Evolutionary conservation across 2,888 invertebrate genomes (phyloP), one percentile per base, ranked within the genome.

Genomic region (Psococerastis gibbosa): DNA sequence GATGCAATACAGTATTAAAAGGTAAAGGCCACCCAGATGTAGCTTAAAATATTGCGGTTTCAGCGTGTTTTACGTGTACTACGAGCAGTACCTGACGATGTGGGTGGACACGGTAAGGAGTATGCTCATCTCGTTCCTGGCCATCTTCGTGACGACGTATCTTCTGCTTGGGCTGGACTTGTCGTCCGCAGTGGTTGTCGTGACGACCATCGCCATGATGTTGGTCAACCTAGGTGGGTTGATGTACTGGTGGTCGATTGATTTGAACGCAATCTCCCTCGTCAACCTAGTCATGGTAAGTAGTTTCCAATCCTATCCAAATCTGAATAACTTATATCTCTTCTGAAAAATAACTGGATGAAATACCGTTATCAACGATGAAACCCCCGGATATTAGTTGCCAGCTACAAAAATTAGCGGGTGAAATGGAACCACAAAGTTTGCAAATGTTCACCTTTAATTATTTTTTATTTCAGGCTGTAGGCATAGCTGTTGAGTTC

Each of bases 401-500:
- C n/a, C 32, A 4, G 9, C 8, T 16, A 16, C 9, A 13, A 16
- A 35, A 52, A 49, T 45, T 17, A 5, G 23, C n/a, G n/a, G n/a
- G n/a, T n/a, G n/a, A n/a, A n/a, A n/a, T n/a, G n/a, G n/a, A n/a
- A n/a, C n/a, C n/a, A n/a, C n/a, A n/a, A n/a, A n/a, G n/a, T n/a
- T n/a, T n/a, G n/a, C n/a, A n/a, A n/a, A n/a, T n/a, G n/a, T n/a
- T n/a, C n/a, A n/a, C n/a, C n/a, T n/a, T 33, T 33, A 20, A 38
- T 38, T 38, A 18, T 15, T 38, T 47, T 49, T 38, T 49, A 48
- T 60, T 61, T 51, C 56, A 78, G 95, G 89, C 94, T 23, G 84
- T 97, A 52, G 98, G 97, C 38, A 97, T 98, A 50, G 81, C 92
- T 13, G 97, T 98, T 32, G 97, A 98, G 66, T 98, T 98, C 66